Conservation (phyloP, 2,797 vertebrate genomes). For the Brachyalestes nurse region DNA sequence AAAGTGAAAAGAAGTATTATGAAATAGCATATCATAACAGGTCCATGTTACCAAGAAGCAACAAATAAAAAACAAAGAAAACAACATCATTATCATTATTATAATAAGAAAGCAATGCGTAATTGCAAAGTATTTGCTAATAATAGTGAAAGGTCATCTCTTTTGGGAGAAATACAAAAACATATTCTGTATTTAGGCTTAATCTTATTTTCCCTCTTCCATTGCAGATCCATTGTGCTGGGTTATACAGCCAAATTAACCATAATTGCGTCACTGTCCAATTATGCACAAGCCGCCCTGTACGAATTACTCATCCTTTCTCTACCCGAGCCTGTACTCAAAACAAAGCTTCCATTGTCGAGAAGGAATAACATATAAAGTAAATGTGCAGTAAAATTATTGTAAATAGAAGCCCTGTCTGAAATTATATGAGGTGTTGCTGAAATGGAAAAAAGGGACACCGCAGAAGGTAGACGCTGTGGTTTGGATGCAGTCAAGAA, state of each 20-base stretch:
- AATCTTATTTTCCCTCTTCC: constrained; percentile 5
- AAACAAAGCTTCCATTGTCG: constrained; percentile 37
- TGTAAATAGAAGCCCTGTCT: constrained; percentile 59
- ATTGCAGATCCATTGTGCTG: neutral
- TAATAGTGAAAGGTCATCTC: too few relatives aligned
- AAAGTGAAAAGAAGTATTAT: too few relatives aligned
- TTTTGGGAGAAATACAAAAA: too few relatives aligned
- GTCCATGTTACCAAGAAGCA: too few relatives aligned
- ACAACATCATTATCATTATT: too few relatives aligned
- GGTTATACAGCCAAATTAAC: neutral
- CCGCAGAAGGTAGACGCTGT: constrained; percentile 56
- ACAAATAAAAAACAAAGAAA: too few relatives aligned
- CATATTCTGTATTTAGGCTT: neutral
- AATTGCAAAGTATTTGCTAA: too few relatives aligned
- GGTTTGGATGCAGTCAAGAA: constrained; percentile 63
- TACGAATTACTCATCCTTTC: constrained; percentile 3
- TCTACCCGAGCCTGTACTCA: neutral
- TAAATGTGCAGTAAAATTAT: constrained; percentile 59
- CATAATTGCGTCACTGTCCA: constrained; percentile 14
- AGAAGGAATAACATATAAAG: constrained; percentile 49
- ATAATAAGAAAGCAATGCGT: too few relatives aligned
- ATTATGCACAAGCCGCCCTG: neutral
- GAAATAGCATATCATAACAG: too few relatives aligned
- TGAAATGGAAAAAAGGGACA: constrained; percentile 64
- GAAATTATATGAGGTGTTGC: constrained; percentile 69